Percentiles rank a stretch among this genome's conserved stretches.
These are phyloP conservation scores for human (Homo sapiens) DNA, from an alignment of 2,113 vertebrate genomes.

Conservation along the genomic window DNA sequence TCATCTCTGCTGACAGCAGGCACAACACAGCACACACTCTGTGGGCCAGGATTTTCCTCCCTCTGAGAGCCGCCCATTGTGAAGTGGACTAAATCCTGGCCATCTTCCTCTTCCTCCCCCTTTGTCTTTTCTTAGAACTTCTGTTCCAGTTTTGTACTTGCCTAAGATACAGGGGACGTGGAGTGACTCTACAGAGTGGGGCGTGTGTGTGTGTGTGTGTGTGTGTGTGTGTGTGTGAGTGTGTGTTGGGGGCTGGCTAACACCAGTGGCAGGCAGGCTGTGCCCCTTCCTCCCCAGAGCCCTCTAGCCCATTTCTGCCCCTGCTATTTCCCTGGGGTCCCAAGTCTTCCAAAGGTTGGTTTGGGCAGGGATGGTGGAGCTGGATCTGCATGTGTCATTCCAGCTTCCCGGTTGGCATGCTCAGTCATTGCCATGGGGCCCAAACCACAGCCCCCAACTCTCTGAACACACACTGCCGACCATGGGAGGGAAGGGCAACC, in stretches of 20 bases:
- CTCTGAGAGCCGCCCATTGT: background rate
- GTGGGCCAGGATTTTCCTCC: background rate
- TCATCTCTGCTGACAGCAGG: background rate
- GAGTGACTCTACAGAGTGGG: background rate
- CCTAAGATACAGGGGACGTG: background rate
- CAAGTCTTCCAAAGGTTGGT: background rate
- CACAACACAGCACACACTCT: background rate
- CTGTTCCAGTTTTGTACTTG: conserved; percentile 49
- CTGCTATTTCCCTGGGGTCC: background rate
- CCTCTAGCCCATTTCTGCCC: background rate
- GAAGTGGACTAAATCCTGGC: background rate
- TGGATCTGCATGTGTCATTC: rapidly evolving
- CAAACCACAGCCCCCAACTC: background rate
- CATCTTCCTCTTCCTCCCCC: conserved; percentile 47
- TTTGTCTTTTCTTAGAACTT: conserved; percentile 67
- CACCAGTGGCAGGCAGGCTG: background rate
- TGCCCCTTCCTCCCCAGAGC: background rate
- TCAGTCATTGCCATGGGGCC: background rate
- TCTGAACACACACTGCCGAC: background rate
- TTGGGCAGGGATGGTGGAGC: background rate
- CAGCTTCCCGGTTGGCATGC: background rate
- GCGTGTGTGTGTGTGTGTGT: background rate
- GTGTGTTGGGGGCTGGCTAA: background rate
- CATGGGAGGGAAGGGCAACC: background rate
- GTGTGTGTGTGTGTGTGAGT: background rate